Conservation (phyloP, 2,113 vertebrate genomes). For the Marcusenius ussheri region DNA sequence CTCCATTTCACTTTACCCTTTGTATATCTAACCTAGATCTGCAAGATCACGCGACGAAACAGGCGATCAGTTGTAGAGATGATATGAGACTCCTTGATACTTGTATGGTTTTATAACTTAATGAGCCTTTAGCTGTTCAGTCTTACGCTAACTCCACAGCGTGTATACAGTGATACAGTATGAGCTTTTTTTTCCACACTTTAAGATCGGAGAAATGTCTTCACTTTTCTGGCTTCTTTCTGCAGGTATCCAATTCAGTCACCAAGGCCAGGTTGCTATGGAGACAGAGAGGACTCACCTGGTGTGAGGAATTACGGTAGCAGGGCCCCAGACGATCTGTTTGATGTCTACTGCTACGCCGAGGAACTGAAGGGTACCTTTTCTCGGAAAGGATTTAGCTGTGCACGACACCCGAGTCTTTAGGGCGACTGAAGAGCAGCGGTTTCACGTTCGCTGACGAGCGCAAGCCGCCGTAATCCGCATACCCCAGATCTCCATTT, state of each 20-base stretch:
- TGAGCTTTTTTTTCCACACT: slow-evolving; percentile 26
- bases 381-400: slow-evolving; percentile 35
- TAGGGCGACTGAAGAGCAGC: not conserved
- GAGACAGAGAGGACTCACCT: slow-evolving; percentile 83
- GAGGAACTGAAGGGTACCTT: slow-evolving; percentile 69
- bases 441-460: slow-evolving; percentile 21
- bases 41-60: not conserved
- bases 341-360: slow-evolving; percentile 91
- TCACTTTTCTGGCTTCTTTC: slow-evolving; percentile 28
- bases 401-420: slow-evolving; percentile 22
- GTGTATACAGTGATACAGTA: slow-evolving; percentile 42
- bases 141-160: slow-evolving; percentile 49
- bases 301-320: slow-evolving; percentile 87
- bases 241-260: slow-evolving; percentile 88
- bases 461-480: slow-evolving; percentile 19
- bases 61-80: not conserved
- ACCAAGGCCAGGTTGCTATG: slow-evolving; percentile 90
- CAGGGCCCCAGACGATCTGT: slow-evolving; percentile 69
- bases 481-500: slow-evolving; percentile 20
- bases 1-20: slow-evolving; percentile 17
- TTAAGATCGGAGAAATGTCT: slow-evolving; percentile 29
- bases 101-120: not conserved
- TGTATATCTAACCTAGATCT: not conserved
- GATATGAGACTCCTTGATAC: not conserved
- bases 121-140: slow-evolving; percentile 35